Conservation (phyloP, 2,113 vertebrate species). For the Echinops telfairi region DNA sequence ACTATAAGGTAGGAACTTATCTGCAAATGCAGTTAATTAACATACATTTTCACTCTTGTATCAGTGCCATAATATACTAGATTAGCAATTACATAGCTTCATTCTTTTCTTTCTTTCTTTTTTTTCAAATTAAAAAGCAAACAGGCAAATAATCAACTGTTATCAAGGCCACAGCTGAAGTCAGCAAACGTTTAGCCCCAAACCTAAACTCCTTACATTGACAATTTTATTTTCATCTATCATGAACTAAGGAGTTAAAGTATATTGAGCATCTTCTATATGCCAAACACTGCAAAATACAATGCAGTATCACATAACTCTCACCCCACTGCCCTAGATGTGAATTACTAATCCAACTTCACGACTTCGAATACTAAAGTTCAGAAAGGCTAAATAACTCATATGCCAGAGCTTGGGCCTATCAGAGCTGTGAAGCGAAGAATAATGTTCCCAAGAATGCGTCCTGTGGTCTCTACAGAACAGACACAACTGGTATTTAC, state of each 20-base stretch:
- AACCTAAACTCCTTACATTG: background rate
- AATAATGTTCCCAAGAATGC: background rate
- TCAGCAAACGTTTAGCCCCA: background rate
- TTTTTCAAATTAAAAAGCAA: constrained; percentile 23
- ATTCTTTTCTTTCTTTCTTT: background rate
- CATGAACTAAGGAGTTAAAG: background rate
- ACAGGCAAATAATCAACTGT: background rate
- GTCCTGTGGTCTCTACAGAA: background rate
- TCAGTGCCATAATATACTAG: background rate
- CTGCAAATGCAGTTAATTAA: constrained; percentile 30
- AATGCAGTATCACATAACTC: background rate
- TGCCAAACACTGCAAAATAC: background rate
- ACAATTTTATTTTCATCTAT: background rate
- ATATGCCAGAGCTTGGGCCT: background rate
- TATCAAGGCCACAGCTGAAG: background rate
- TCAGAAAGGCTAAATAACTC: background rate
- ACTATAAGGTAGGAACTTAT: background rate
- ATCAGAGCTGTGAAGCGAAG: background rate
- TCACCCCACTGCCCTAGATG: background rate
- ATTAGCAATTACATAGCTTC: background rate
- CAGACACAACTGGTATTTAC: background rate
- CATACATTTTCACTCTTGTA: background rate
- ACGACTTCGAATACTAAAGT: constrained; percentile 19
- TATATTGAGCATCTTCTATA: background rate
- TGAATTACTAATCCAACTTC: background rate